Evolutionary conservation across 2,888 invertebrate species (phyloP).

Genomic region (Trimorus sp.): DNA sequence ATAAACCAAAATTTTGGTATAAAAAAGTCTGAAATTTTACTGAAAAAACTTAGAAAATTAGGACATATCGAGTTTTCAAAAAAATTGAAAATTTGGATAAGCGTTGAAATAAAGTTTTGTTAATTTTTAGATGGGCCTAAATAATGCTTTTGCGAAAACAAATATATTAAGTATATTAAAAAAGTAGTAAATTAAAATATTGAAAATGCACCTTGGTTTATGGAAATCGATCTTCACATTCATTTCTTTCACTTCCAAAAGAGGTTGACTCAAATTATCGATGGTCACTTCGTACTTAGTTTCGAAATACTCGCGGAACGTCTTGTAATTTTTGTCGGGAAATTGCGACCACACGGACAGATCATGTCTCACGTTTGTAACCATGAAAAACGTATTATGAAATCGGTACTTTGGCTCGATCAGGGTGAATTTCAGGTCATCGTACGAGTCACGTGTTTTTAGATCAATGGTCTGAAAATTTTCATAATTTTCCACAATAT

Average conservation of each 20-base stretch:
- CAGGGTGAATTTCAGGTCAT: constrained; percentile 83
- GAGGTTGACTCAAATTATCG: constrained; percentile 86
- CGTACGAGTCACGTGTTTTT: constrained; percentile 81
- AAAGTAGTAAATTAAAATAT: not conserved
- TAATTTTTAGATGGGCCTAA: too few relatives aligned
- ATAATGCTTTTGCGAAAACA: too few relatives aligned
- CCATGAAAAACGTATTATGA: constrained; percentile 83
- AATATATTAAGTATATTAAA: too few relatives aligned
- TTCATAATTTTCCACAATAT: constrained; percentile 82
- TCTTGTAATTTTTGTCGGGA: constrained; percentile 84
- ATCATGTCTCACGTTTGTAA: constrained; percentile 86
- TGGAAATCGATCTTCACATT: constrained; percentile 84
- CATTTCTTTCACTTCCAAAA: constrained; percentile 90
- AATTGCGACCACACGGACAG: constrained; percentile 88
- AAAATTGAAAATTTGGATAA: too few relatives aligned
- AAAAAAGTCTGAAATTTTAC: too few relatives aligned
- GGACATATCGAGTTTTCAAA: too few relatives aligned
- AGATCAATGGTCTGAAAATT: constrained; percentile 75
- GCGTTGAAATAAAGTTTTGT: too few relatives aligned
- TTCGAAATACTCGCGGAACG: constrained; percentile 89
- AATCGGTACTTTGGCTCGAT: constrained; percentile 93
- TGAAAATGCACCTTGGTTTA: constrained; percentile 80
- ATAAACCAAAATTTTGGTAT: too few relatives aligned
- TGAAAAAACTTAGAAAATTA: too few relatives aligned
- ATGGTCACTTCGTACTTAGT: constrained; percentile 88